Evolutionary conservation across 1,140 invertebrate species (phyloP).

Genomic region (Drosophila baimaii): DNA sequence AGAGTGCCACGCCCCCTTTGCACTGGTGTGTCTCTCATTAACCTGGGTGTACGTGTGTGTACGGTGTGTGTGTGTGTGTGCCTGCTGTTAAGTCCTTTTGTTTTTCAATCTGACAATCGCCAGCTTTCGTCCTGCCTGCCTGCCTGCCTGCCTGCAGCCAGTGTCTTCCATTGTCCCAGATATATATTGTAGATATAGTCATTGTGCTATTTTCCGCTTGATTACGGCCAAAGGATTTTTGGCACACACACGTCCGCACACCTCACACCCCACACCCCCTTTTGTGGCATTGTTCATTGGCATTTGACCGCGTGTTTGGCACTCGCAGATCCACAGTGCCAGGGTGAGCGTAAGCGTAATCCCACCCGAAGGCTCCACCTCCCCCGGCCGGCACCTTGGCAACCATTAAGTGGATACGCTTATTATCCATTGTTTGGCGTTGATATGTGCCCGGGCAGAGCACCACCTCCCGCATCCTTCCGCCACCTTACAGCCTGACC

Average conservation of each 20-base stretch:
- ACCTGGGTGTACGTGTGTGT: slow-evolving; percentile 42
- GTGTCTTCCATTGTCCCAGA: slow-evolving; percentile 69
- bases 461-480: neutral
- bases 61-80: slow-evolving; percentile 15
- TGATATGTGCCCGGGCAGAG: slow-evolving; percentile 59
- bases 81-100: slow-evolving; percentile 64
- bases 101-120: slow-evolving; percentile 72
- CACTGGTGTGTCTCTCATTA: slow-evolving; percentile 60
- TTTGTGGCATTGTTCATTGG: slow-evolving; percentile 59
- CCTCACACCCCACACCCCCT: slow-evolving; percentile 3
- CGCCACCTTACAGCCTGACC: slow-evolving; percentile 3
- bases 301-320: slow-evolving; percentile 79
- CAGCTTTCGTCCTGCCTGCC: slow-evolving; percentile 45
- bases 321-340: slow-evolving; percentile 48
- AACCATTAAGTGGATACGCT: slow-evolving; percentile 82
- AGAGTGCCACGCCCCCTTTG: slow-evolving; percentile 31
- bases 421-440: slow-evolving; percentile 75
- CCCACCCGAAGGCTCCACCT: slow-evolving; percentile 38
- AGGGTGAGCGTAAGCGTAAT: slow-evolving; percentile 9
- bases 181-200: slow-evolving; percentile 83
- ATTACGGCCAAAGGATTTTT: slow-evolving; percentile 79
- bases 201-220: slow-evolving; percentile 83
- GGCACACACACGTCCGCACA: slow-evolving; percentile 50
- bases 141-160: slow-evolving; percentile 15
- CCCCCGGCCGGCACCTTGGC: slow-evolving; percentile 56